Evolutionary conservation across 2,797 vertebrate species (phyloP).

Genomic region (Macropodus opercularis): DNA sequence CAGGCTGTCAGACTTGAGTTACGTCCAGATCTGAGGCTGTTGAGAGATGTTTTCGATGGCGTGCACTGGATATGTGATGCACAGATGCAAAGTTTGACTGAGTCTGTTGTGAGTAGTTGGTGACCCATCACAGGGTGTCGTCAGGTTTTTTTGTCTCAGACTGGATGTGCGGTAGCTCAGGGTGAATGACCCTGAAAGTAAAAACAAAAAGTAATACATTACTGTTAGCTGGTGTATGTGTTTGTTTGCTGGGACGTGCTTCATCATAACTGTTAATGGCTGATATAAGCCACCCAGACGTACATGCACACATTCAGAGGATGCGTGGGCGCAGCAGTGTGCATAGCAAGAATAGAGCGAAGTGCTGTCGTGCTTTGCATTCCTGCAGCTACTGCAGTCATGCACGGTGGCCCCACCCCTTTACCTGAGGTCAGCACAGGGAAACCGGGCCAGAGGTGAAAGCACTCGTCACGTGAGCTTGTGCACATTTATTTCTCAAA

Average conservation of each 20-base stretch:
- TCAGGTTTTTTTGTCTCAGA: neutral
- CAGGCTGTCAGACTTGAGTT: too few relatives aligned
- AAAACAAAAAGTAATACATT: too few relatives aligned
- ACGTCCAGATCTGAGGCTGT: neutral
- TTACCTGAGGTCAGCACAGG: slow-evolving; percentile 28
- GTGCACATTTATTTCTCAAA: neutral
- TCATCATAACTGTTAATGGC: too few relatives aligned
- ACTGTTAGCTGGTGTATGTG: neutral
- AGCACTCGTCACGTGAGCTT: neutral
- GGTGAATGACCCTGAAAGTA: too few relatives aligned
- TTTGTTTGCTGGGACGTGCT: too few relatives aligned
- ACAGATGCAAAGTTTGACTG: neutral
- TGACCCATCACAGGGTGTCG: neutral
- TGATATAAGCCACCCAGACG: neutral
- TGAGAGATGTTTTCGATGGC: neutral
- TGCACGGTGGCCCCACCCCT: slow-evolving; percentile 11
- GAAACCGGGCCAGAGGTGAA: slow-evolving; percentile 23
- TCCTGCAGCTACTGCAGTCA: slow-evolving; percentile 47
- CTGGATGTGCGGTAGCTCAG: too few relatives aligned
- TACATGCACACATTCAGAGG: neutral
- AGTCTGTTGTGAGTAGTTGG: neutral
- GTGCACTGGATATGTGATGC: neutral
- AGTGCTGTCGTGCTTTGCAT: slow-evolving; percentile 39
- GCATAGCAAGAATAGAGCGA: neutral
- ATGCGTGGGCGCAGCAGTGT: neutral